These are phyloP conservation scores for Papilio elwesi DNA, from an alignment of 2,888 invertebrate genomes.

Conservation along the genomic window DNA sequence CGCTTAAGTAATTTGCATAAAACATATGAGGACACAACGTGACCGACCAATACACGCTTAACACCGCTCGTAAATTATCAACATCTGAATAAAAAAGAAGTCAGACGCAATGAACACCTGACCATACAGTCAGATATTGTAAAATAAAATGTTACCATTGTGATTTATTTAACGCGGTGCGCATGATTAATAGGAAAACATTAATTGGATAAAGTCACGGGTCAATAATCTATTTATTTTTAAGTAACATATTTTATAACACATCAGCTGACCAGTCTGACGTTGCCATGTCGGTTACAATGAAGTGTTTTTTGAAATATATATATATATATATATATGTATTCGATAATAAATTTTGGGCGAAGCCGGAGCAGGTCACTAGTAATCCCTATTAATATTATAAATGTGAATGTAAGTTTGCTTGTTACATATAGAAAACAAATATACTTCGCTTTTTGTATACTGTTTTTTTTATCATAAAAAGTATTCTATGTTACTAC, in stretches of 20 bases:
- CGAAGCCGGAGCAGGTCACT: too few species aligned
- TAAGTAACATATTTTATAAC: background rate
- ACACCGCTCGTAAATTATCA: slow-evolving; percentile 68
- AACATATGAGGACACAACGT: slow-evolving; percentile 61
- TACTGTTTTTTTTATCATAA: too few species aligned
- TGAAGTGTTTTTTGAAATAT: background rate
- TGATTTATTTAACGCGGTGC: slow-evolving; percentile 69
- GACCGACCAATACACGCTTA: slow-evolving; percentile 65
- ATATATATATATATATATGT: background rate
- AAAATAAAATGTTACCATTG: slow-evolving; percentile 60
- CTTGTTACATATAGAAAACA: too few species aligned
- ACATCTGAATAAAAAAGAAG: slow-evolving; percentile 64
- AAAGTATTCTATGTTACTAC: too few species aligned
- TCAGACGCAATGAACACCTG: slow-evolving; percentile 63
- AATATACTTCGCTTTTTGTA: too few species aligned
- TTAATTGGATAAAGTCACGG: slow-evolving; percentile 67
- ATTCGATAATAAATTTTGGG: too few species aligned
- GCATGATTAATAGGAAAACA: slow-evolving; percentile 66
- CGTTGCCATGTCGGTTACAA: background rate
- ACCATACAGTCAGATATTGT: slow-evolving; percentile 57
- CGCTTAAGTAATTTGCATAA: slow-evolving; percentile 67
- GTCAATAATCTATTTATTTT: slow-evolving; percentile 68
- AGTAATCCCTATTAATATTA: too few species aligned
- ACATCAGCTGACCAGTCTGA: background rate
- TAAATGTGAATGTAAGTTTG: too few species aligned